These are phyloP conservation scores for Neodon shergylaensis DNA, from an alignment of 2,113 vertebrate species.

Conservation along the genomic window DNA sequence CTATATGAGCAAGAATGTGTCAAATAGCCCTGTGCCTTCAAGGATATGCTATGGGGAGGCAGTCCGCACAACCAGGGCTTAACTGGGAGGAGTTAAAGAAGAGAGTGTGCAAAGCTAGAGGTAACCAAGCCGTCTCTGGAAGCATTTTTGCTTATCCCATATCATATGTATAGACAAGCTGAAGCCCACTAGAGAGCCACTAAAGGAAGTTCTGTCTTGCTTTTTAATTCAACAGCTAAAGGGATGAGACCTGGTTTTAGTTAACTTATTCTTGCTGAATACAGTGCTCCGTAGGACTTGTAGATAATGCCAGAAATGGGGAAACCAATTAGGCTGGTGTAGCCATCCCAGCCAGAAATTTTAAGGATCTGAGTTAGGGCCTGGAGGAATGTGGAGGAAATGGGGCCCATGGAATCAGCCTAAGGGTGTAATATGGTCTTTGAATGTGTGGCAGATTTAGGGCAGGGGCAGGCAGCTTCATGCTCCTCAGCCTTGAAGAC, in stretches of 20 bases:
- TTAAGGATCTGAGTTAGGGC: neutral
- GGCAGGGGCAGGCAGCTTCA: neutral
- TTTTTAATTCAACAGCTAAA: slow-evolving; percentile 30
- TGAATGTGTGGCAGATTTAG: neutral
- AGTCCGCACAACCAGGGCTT: neutral
- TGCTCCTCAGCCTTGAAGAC: neutral
- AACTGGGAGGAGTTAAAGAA: rapidly evolving
- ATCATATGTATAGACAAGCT: neutral
- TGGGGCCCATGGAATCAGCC: neutral
- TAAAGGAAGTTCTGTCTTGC: neutral
- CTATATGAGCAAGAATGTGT: neutral
- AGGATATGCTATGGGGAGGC: neutral
- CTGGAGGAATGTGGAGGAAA: neutral
- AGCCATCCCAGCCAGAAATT: neutral
- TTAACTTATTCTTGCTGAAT: neutral
- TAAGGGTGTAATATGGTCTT: neutral
- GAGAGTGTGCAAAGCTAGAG: neutral
- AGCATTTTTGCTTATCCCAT: rapidly evolving
- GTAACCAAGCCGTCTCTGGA: neutral
- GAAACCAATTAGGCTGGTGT: neutral
- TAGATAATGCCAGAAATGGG: neutral
- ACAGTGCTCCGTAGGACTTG: neutral
- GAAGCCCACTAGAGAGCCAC: neutral
- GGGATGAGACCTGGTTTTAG: neutral
- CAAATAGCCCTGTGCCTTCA: neutral